Evolutionary conservation across 1,140 invertebrate genomes (phyloP), one percentile per base, ranked within the genome.

Genomic region (Drosophila seguyi): DNA sequence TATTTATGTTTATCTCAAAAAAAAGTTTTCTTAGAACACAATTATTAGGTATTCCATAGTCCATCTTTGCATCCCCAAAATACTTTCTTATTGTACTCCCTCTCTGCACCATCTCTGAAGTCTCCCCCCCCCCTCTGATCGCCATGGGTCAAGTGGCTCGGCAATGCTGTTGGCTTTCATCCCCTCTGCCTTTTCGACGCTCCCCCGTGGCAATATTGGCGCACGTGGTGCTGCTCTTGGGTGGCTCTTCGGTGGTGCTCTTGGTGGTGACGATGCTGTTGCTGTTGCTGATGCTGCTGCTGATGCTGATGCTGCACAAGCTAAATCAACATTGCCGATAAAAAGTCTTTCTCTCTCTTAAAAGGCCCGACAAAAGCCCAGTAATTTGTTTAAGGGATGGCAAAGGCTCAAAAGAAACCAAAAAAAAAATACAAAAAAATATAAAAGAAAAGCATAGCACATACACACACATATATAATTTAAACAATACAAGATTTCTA

Each of bases 271-370:
- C 50, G 18, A 22, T 52, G 47, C 27, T 50, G 47, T 4, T 45
- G 44, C 48, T 52, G 29, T 52, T 52, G 48, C 29, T 52, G 48
- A 29, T 52, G 48, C 20, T 27, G 27, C 20, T 48, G 48, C 48
- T 52, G 48, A 6, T 48, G 45, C 45, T 48, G 45, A 10, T 50
- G 47, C 47, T 50, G 41, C 45, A 27, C 45, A 27, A 55, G 52
- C 52, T 55, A 55, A 55, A 55, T 55, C 52, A 55, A 55, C 52
- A 55, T 38, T 53, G 50, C 13, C 18, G 50, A 53, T 53, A 53
- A 53, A 53, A 53, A 36, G 14, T 20, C 18, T 18, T 4, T 18
- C 38, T 41, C 39, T 10, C 39, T 41, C 27, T 50, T n/a, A 16
- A 53, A 53, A 22, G n/a, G 31, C 50, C 50, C 31, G 13, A 53